phyloP scores from a whole-genome alignment of 2,113 vertebrate species.

The Aix galericulata region DNA sequence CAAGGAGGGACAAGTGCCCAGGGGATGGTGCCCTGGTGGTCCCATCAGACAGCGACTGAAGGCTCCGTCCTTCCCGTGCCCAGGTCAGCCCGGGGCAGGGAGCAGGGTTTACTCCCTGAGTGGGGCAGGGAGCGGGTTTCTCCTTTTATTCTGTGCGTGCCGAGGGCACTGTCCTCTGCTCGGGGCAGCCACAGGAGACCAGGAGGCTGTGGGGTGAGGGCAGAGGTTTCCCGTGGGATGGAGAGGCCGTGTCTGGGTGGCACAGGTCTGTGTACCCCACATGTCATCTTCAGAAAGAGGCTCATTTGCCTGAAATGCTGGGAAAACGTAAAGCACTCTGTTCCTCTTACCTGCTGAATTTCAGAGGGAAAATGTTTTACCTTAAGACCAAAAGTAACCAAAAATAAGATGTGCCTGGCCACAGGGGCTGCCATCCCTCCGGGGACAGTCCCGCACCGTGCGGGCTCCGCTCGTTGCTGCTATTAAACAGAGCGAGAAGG shows the following conservation, averaged over 20 bases:
- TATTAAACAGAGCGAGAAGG: background rate
- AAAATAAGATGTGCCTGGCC: background rate
- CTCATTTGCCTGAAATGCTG: background rate
- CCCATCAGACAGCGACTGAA: background rate
- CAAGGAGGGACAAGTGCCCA: too few relatives aligned
- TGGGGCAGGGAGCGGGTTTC: too few relatives aligned
- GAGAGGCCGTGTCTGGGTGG: background rate
- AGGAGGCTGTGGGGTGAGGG: background rate
- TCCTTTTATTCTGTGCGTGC: too few relatives aligned
- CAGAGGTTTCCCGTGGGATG: background rate
- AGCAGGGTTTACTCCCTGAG: too few relatives aligned
- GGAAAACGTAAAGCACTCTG: fast-evolving
- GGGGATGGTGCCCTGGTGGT: too few relatives aligned
- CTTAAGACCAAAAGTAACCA: background rate
- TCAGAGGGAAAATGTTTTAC: background rate
- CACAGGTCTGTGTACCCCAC: fast-evolving
- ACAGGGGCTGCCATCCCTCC: background rate
- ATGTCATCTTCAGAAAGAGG: fast-evolving
- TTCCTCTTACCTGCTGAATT: background rate
- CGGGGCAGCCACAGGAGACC: fast-evolving
- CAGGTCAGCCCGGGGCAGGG: too few relatives aligned
- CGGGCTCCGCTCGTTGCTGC: background rate
- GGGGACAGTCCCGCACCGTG: fast-evolving
- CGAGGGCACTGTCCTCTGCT: background rate
- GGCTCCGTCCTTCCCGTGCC: background rate